These are phyloP conservation scores for Argyresthia goedartella DNA, from an alignment of 2,888 invertebrate genomes.

Conservation along the genomic window DNA sequence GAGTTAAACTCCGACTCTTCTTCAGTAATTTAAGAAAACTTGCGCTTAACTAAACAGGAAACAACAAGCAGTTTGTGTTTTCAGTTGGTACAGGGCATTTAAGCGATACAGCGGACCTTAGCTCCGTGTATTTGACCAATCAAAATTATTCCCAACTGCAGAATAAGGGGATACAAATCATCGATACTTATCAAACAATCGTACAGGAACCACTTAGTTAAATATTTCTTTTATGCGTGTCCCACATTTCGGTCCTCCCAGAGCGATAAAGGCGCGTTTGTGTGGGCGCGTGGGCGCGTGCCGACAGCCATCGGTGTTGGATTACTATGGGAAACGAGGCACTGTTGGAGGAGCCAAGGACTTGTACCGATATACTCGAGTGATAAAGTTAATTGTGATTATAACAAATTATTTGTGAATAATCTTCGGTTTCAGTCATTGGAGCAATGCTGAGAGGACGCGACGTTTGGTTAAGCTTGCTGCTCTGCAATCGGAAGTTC, in stretches of 20 bases:
- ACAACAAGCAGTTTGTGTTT: no score
- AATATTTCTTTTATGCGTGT: conserved; percentile 24
- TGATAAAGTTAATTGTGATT: neutral
- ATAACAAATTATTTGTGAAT: no score
- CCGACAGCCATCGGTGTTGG: conserved; percentile 28
- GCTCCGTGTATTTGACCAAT: neutral
- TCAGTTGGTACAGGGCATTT: no score
- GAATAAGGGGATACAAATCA: neutral
- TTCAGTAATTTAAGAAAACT: no score
- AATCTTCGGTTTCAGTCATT: no score
- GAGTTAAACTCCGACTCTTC: no score
- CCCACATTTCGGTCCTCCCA: conserved; percentile 11
- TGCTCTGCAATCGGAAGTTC: no score
- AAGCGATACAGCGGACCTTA: no score
- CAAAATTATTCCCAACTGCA: neutral
- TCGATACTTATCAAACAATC: neutral
- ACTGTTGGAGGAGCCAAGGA: neutral
- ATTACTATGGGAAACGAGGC: conserved; percentile 53
- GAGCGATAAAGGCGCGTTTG: conserved; percentile 19
- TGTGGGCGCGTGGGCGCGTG: conserved; percentile 19
- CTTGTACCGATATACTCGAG: neutral
- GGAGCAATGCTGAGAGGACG: no score
- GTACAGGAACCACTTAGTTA: neutral
- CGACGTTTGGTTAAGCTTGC: no score
- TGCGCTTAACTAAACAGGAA: no score